These are phyloP conservation scores for Hartigia nigra DNA, from an alignment of 2,888 invertebrate genomes.

Conservation along the genomic window DNA sequence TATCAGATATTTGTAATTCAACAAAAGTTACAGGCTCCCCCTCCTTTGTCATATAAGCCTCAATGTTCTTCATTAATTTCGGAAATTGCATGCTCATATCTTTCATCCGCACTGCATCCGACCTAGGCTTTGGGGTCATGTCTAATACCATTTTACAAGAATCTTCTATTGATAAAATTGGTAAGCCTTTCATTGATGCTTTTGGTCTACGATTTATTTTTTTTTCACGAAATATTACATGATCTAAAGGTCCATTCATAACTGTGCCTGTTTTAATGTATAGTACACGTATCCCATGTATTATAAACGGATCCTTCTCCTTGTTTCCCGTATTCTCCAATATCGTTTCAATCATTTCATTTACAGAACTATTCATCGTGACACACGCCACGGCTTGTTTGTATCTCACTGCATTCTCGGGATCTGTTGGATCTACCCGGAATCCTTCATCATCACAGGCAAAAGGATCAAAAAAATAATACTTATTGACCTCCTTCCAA, in stretches of 20 bases:
- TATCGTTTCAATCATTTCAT: conserved; percentile 51
- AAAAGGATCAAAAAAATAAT: conserved; percentile 58
- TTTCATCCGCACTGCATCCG: conserved; percentile 26
- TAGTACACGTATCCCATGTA: conserved; percentile 53
- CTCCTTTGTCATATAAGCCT: conserved; percentile 42
- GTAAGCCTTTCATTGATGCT: conserved; percentile 12
- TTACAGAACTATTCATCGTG: conserved; percentile 57
- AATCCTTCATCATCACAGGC: conserved; percentile 57
- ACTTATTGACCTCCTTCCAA: conserved; percentile 57
- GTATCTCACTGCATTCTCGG: conserved; percentile 35
- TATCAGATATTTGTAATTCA: conserved; percentile 2
- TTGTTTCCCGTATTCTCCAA: conserved; percentile 52
- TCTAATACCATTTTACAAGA: conserved; percentile 36
- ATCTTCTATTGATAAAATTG: conserved; percentile 9
- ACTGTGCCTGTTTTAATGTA: conserved; percentile 52
- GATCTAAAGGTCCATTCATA: conserved; percentile 40
- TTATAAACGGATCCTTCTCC: conserved; percentile 53
- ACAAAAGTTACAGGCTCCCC: conserved; percentile 42
- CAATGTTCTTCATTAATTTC: conserved; percentile 44
- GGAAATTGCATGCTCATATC: conserved; percentile 47
- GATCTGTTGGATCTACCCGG: conserved; percentile 37
- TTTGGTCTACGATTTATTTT: conserved; percentile 51
- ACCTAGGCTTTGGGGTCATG: conserved; percentile 42
- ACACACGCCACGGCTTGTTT: conserved; percentile 43
- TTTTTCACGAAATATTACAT: conserved; percentile 54